Evolutionary conservation across 2,113 vertebrate species (phyloP), one percentile per base, ranked within the genome.

Genomic region (Centropristis striata): DNA sequence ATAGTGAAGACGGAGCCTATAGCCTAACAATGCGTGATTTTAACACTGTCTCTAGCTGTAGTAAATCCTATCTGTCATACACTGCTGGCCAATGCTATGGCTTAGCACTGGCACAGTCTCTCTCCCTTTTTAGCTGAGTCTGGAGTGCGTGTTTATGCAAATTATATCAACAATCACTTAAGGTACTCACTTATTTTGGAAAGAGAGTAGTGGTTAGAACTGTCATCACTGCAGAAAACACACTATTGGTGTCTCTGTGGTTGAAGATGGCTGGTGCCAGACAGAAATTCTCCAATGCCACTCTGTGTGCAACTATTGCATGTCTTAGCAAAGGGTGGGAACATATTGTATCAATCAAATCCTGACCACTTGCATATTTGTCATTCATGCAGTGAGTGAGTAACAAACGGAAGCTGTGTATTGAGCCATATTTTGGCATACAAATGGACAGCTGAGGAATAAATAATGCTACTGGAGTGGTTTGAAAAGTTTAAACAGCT

Each of bases 11-110:
- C n/a, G n/a, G n/a, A n/a, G n/a, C n/a, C n/a, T n/a, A n/a, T n/a
- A n/a, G n/a, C n/a, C n/a, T n/a, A n/a, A n/a, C n/a, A n/a, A n/a
- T n/a, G n/a, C n/a, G n/a, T n/a, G n/a, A n/a, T n/a, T n/a, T n/a
- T n/a, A n/a, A n/a, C 37, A 23, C 28, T 44, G 66, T 60, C 65
- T 47, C 54, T 8, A 53, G 39, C 61, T 70, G 47, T 13, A 39
- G 54, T 25, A 60, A 74, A 88, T 70, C 78, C 15, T 39, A 51
- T 88, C 69, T 13, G 42, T 88, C 75, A 84, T 68, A 65, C 13
- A 4, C 14, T 46, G 44, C 32, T 46, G 14, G 65, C n/a, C 66
- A 42, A 27, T 27, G 37, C 54, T 23, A 5, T 21, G 27, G 71
- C 41, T 59, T 37, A 28, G 47, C 61, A 66, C 23, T 53, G 47